These are phyloP conservation scores for Priocnemis perturbator DNA, from an alignment of 2,888 invertebrate genomes.

Conservation along the genomic window DNA sequence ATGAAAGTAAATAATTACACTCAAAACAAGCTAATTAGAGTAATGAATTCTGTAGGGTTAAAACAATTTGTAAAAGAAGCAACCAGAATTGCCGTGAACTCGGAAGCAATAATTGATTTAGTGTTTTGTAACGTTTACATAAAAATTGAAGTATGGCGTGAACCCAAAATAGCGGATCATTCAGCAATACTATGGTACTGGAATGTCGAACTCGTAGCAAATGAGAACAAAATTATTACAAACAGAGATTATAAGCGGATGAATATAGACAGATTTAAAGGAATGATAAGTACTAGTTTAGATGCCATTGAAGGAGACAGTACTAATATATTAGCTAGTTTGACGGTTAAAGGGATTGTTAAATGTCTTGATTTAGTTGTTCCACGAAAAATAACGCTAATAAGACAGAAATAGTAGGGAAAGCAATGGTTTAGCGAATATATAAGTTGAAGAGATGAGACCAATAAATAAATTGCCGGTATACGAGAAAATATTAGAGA, in stretches of 20 bases:
- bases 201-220: not conserved
- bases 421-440: too few species aligned
- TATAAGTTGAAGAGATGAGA: too few species aligned
- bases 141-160: conserved; percentile 10
- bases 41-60: not conserved
- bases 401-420: too few species aligned
- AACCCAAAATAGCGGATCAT: conserved; percentile 14
- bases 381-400: too few species aligned
- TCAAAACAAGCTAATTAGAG: conserved; percentile 9
- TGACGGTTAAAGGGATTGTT: too few species aligned
- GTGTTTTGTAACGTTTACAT: not conserved
- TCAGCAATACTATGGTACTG: conserved; percentile 10
- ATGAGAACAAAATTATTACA: not conserved
- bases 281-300: too few species aligned
- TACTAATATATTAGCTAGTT: too few species aligned
- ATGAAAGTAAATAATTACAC: conserved; percentile 9
- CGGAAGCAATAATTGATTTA: not conserved
- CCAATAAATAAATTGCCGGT: too few species aligned
- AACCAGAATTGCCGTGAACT: not conserved
- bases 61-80: not conserved
- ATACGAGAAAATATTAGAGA: too few species aligned
- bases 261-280: too few species aligned
- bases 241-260: conserved; percentile 19
- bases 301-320: too few species aligned
- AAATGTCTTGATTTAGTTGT: too few species aligned